Base-by-base conservation (phyloP, 2,797 vertebrate species). In the Clarias platycephalus region DNA sequence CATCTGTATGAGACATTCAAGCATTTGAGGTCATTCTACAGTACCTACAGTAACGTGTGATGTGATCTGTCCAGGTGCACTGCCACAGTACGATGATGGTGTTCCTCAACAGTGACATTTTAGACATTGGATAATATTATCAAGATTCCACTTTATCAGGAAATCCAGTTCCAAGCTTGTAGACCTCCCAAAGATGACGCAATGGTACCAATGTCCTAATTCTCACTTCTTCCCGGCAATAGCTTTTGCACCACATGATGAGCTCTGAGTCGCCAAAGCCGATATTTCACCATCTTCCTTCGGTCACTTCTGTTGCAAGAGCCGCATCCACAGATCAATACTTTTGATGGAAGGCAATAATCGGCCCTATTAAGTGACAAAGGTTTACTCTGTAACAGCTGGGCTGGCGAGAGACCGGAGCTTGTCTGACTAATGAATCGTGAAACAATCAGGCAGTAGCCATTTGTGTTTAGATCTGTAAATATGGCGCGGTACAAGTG, bases 401-500 rank as follows among this genome's bases (percentile, higher is more conserved):
- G 98, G 97, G 96, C 97, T 97, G 97, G 97, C 96, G 94, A 95
- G 95, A 95, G 95, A 97, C 96, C 95, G 96, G 97, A 97, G 96
- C 97, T 97, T 99, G 97, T 99, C 97, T 98, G 97, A 98, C 97
- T 99, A 99, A 99, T 99, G 98, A 99, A 99, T 99, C 97, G 98
- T 99, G 98, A 99, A 99, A 99, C 97, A 99, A 98, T 99, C 97
- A 97, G 97, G 97, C 98, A 97, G 96, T 97, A 96, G 97, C 97
- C 97, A 97, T 99, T 99, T 99, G 97, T 99, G 97, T 99, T 99
- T 97, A 98, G 98, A 99, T 99, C 97, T 98, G 98, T 99, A 99
- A 99, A 99, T 99, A 99, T 99, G 98, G 97, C 96, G 96, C 96
- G 96, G 97, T 97, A 97, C 97, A 98, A 98, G 97, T 98, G 97